phyloP scores from a whole-genome alignment of 2,888 invertebrate species.

The Bembecia ichneumoniformis region DNA sequence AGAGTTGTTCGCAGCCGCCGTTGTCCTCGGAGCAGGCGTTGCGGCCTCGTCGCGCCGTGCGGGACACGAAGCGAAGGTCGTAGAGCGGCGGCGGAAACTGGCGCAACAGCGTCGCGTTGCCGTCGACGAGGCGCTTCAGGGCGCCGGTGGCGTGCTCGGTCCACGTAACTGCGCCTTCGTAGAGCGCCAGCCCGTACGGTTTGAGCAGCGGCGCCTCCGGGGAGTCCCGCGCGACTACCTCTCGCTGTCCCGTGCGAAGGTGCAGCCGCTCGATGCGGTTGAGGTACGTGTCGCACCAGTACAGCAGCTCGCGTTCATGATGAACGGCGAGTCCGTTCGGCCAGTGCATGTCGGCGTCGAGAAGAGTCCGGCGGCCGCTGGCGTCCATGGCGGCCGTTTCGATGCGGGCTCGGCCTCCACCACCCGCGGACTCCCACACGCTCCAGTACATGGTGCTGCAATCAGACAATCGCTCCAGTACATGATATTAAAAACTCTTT shows the following conservation, averaged over 20 bases:
- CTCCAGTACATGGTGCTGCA: slow-evolving; percentile 81
- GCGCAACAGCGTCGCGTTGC: slow-evolving; percentile 61
- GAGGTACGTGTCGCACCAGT: slow-evolving; percentile 78
- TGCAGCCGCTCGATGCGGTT: slow-evolving; percentile 74
- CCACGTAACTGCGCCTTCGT: slow-evolving; percentile 77
- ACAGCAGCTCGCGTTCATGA: slow-evolving; percentile 26
- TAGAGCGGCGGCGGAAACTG: slow-evolving; percentile 76
- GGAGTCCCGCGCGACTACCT: slow-evolving; percentile 53
- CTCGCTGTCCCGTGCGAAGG: slow-evolving; percentile 40
- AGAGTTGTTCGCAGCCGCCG: slow-evolving; percentile 79
- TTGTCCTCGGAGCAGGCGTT: slow-evolving; percentile 41
- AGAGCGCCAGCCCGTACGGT: slow-evolving; percentile 78
- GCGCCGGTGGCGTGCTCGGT: slow-evolving; percentile 78
- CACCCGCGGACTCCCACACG: slow-evolving; percentile 73
- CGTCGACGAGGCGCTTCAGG: slow-evolving; percentile 76
- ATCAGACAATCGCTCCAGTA: slow-evolving; percentile 75
- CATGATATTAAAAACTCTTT: slow-evolving; percentile 46
- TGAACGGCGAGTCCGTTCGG: slow-evolving; percentile 79
- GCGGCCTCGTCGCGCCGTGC: slow-evolving; percentile 60
- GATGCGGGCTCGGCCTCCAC: slow-evolving; percentile 67
- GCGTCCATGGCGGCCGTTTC: slow-evolving; percentile 85
- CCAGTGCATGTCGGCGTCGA: slow-evolving; percentile 74
- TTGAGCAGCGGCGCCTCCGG: slow-evolving; percentile 60
- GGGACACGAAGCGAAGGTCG: slow-evolving; percentile 78
- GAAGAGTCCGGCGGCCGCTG: slow-evolving; percentile 67